Evolutionary conservation across 2,797 vertebrate species (phyloP), one percentile per base, ranked within the genome.

Genomic region (Chelon labrosus): DNA sequence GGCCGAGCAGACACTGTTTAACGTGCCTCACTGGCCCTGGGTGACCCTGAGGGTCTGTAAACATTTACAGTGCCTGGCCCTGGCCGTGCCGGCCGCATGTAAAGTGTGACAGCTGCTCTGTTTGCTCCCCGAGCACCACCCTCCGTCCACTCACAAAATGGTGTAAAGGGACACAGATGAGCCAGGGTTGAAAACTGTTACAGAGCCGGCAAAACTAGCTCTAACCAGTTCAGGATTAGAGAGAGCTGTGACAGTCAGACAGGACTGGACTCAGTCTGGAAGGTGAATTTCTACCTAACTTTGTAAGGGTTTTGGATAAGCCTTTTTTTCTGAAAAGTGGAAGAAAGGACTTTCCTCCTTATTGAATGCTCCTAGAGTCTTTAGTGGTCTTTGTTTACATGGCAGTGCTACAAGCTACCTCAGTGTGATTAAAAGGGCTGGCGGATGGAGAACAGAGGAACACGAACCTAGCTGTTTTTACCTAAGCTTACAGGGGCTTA

Each of bases 51-150:
- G 90, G 93, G 92, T 92, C 89, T 91, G 92, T 94, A 94, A 94
- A 95, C 92, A 92, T 94, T 94, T 93, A 93, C 93, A 91, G 90
- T 88, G 89, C 91, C 90, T 92, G 91, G 90, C 87, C 87, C 88
- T 84, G 87, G 85, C 82, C 65, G 80, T 80, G 81, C 85, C 39
- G 84, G 80, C 79, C 82, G 84, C 88, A 88, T 91, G 90, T 93
- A 93, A 93, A 92, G 85, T 85, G 89, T 88, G 88, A 93, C 92
- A 92, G 90, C 90, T 92, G 91, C 92, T 90, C 86, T 86, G 87
- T 91, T 90, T 89, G 91, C 88, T 88, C 86, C 80, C 85, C 11
- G 56, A 89, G 83, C 88, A 80, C 79, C 84, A 65, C 84, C 88
- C 89, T 86, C 88, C 85, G 88, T 88, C 92, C 88, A 69, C 88